phyloP scores from a whole-genome alignment of 2,888 invertebrate genomes.

The Phlogophora meticulosa region DNA sequence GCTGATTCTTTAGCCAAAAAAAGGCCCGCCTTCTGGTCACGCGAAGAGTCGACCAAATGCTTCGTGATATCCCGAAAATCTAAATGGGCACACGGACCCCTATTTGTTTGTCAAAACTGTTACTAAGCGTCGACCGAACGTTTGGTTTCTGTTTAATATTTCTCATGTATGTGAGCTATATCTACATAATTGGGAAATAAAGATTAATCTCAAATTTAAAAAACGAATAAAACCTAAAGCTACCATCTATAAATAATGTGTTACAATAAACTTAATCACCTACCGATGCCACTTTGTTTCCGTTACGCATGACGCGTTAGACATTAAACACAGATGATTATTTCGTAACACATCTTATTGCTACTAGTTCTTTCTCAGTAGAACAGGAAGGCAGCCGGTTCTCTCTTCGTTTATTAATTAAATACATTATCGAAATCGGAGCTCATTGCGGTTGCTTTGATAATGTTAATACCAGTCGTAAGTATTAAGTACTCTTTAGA shows the following conservation, averaged over 20 bases:
- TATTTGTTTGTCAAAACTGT: too few species aligned
- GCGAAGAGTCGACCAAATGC: too few species aligned
- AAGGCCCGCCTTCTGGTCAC: too few species aligned
- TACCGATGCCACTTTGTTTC: constrained; percentile 63
- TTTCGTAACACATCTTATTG: constrained; percentile 73
- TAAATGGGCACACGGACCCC: too few species aligned
- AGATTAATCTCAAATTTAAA: constrained; percentile 12
- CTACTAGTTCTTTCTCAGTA: constrained; percentile 74
- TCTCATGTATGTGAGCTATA: too few species aligned
- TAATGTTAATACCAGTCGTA: constrained; percentile 60
- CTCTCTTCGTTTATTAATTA: constrained; percentile 76
- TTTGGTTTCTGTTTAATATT: too few species aligned
- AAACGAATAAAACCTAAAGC: constrained; percentile 43
- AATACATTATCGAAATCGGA: constrained; percentile 74
- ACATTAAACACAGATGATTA: constrained; percentile 65
- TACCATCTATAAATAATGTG: constrained; percentile 62
- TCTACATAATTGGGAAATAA: too few species aligned
- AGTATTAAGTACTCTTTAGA: constrained; percentile 49
- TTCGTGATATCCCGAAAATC: too few species aligned
- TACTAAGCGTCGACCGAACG: too few species aligned
- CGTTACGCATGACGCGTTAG: constrained; percentile 45
- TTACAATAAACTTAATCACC: constrained; percentile 63
- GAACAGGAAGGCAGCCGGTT: constrained; percentile 79
- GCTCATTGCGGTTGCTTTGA: constrained; percentile 69
- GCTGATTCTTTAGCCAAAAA: too few species aligned